Evolutionary conservation across 2,113 vertebrate species (phyloP).

Genomic region (Oplegnathus fasciatus): DNA sequence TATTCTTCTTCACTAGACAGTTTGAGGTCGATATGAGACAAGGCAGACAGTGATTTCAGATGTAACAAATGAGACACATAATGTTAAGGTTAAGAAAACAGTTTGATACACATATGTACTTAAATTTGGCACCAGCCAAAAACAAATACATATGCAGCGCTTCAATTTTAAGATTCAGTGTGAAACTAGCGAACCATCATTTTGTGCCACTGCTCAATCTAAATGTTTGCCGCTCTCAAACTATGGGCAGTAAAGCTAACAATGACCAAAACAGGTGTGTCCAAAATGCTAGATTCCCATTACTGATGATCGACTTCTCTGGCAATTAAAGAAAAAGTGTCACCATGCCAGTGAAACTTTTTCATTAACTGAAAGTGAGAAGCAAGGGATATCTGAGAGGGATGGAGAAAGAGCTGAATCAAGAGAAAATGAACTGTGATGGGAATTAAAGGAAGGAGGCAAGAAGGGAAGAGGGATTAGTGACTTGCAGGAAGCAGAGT

Average conservation of each 20-base stretch:
- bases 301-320: not conserved
- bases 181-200: not conserved
- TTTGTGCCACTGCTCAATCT: not conserved
- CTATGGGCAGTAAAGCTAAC: not conserved
- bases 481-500: not conserved
- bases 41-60: not conserved
- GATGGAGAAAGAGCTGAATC: not conserved
- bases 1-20: not conserved
- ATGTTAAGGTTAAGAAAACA: not conserved
- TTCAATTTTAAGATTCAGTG: not conserved
- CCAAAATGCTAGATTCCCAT: not conserved
- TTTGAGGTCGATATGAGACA: not conserved
- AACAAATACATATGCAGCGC: not conserved
- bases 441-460: conserved; percentile 20
- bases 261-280: not conserved
- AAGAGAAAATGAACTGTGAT: conserved; percentile 20
- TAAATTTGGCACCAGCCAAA: not conserved
- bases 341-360: conserved; percentile 7
- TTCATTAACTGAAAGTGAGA: conserved; percentile 18
- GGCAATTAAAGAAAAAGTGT: conserved; percentile 16
- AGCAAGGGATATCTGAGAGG: not conserved
- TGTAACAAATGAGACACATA: not conserved
- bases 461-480: conserved; percentile 6
- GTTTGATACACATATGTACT: not conserved
- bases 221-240: not conserved